Evolutionary conservation across 1,140 invertebrate genomes (phyloP).

Genomic region (Cydia splendana): DNA sequence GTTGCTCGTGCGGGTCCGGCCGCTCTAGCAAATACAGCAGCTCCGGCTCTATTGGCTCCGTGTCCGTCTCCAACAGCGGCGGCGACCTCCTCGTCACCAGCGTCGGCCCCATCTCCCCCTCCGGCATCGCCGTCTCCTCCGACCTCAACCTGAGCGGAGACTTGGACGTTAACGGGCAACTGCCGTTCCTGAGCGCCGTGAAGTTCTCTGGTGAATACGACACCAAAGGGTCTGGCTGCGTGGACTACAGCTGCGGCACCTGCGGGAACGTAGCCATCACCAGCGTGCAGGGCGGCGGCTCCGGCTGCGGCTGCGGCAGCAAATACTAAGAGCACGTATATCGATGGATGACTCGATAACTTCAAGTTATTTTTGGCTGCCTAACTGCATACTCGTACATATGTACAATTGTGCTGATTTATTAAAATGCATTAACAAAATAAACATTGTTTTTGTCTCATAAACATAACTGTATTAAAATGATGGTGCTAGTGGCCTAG

Average conservation of each 20-base stretch:
- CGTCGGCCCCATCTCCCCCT: constrained; percentile 30
- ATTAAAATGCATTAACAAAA: too few relatives aligned
- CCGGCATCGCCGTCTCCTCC: constrained; percentile 20
- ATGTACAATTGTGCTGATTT: too few relatives aligned
- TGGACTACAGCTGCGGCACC: constrained; percentile 31
- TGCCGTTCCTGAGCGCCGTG: constrained; percentile 29
- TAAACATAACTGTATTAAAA: too few relatives aligned
- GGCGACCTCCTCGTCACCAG: not conserved
- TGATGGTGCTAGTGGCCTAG: too few relatives aligned
- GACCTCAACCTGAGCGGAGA: not conserved
- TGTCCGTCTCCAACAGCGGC: not conserved
- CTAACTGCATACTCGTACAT: too few relatives aligned
- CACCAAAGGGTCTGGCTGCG: too few relatives aligned
- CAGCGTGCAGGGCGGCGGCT: not conserved
- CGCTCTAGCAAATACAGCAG: too few relatives aligned
- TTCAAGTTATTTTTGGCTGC: too few relatives aligned
- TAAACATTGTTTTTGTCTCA: constrained; percentile 28
- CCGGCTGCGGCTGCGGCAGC: not conserved
- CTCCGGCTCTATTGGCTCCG: too few relatives aligned
- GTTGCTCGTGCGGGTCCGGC: not conserved
- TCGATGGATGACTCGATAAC: too few relatives aligned
- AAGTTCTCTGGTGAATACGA: too few relatives aligned
- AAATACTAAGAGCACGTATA: constrained; percentile 31
- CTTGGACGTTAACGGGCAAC: not conserved
- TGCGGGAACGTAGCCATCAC: constrained; percentile 5